phyloP scores from a whole-genome alignment of 2,888 invertebrate species.

The Phyto melanocephala region DNA sequence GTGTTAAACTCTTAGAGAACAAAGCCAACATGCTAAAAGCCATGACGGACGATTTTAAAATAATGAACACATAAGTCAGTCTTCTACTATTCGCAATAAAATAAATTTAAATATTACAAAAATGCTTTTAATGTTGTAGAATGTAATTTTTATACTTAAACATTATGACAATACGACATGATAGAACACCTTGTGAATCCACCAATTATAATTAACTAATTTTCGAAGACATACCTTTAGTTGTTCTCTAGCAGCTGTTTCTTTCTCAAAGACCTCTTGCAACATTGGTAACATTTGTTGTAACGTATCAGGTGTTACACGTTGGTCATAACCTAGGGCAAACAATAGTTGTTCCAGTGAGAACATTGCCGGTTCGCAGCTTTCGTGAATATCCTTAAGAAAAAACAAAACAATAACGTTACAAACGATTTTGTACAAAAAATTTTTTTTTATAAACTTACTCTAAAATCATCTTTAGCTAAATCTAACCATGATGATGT shows the following conservation, averaged over 20 bases:
- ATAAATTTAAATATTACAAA: no score
- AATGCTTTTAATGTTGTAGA: no score
- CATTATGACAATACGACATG: no score
- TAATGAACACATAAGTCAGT: no score
- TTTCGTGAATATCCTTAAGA: constrained; percentile 86
- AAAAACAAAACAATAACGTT: background rate
- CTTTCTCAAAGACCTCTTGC: constrained; percentile 80
- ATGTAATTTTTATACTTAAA: no score
- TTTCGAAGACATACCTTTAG: constrained; percentile 78
- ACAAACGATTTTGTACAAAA: background rate
- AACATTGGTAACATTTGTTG: constrained; percentile 83
- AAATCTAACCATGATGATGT: constrained; percentile 87
- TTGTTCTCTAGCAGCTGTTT: constrained; percentile 83
- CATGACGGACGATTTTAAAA: no score
- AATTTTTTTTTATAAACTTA: constrained; percentile 72
- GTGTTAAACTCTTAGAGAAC: no score
- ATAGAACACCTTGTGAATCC: no score
- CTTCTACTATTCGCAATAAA: no score
- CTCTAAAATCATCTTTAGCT: constrained; percentile 87
- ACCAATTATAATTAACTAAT: no score
- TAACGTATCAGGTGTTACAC: constrained; percentile 83
- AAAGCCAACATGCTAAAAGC: no score
- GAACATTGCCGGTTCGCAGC: constrained; percentile 94
- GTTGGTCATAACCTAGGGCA: constrained; percentile 85
- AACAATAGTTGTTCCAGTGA: constrained; percentile 90